Base-by-base conservation (phyloP, 2,888 invertebrate genomes). In the Xestoiulus laeticollis region DNA sequence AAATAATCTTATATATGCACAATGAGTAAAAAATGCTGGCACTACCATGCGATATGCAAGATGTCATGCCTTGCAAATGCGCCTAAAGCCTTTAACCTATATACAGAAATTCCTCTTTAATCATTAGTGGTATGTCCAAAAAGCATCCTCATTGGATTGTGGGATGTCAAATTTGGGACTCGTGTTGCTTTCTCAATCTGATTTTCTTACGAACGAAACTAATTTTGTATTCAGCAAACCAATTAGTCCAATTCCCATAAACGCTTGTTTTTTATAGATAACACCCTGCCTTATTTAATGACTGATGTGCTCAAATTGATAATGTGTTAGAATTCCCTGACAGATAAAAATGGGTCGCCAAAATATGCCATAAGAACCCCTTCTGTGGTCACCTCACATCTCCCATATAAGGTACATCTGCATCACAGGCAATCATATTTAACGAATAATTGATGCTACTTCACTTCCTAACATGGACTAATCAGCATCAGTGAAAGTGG, bases 101-200 rank as follows among this genome's bases (percentile, higher is more conserved):
- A 26, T 68, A 68, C 8, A 22, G 26, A 68, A 68, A 68, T 68
- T 68, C 68, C 68, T 68, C 68, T 68, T 26, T 68, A 68, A 22
- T 68, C 68, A 22, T 68, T 68, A 68, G 68, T 68, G 68, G 68
- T 68, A 26, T 68, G 68, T 68, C 68, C 68, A 22, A 68, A 68
- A 68, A 22, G n/a, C 26, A 68, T 68, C 68, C 68, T 68, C 68
- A 26, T 68, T 68, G 22, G 68, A 68, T 68, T 68, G 26, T 10
- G 68, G 26, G 26, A 68, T 68, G 68, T 26, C 68, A 22, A 68
- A 26, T 68, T 22, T 68, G 5, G 53, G n/a, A 53, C n/a, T 19
- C 19, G 5, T 53, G 53, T 48, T 48, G n/a, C 59, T 59, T 2
- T 5, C 59, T 59, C 22, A 59, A 59, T 22, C 59, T 59, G 59